These are phyloP conservation scores for Drosophila pruinosa DNA, from an alignment of 1,140 invertebrate genomes.

Conservation along the genomic window DNA sequence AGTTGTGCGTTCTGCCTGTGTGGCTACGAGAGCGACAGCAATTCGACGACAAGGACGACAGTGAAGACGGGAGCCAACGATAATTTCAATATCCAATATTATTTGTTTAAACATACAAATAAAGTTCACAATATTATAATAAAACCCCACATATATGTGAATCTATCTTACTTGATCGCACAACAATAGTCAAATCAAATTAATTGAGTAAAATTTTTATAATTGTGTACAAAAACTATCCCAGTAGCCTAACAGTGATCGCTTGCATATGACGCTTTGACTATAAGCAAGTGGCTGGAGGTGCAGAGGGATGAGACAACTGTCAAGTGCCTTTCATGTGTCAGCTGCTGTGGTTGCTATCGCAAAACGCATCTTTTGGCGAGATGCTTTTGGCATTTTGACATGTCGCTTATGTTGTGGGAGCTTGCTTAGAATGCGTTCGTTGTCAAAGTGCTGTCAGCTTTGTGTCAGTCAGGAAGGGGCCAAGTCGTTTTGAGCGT, in stretches of 20 bases:
- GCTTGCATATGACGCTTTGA: not conserved
- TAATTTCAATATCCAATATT: too few species aligned
- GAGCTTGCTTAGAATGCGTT: conserved; percentile 75
- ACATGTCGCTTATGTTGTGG: conserved; percentile 77
- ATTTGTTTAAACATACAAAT: too few species aligned
- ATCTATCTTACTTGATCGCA: too few species aligned
- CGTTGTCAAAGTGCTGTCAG: conserved; percentile 75
- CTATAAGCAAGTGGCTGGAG: not conserved
- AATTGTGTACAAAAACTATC: not conserved
- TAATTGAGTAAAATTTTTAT: not conserved
- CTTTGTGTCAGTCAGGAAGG: conserved; percentile 61
- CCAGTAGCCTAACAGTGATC: not conserved
- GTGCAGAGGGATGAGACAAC: not conserved
- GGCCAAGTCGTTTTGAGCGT: conserved; percentile 9
- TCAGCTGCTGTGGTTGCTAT: conserved; percentile 46
- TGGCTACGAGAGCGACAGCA: too few species aligned
- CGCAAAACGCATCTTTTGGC: conserved; percentile 69
- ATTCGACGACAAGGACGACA: too few species aligned
- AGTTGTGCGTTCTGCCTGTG: too few species aligned
- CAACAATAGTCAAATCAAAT: not conserved
- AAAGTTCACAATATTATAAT: too few species aligned
- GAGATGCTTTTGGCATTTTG: conserved; percentile 71
- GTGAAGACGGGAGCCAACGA: too few species aligned
- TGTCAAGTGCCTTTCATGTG: conserved; percentile 44
- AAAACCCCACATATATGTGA: too few species aligned